These are phyloP conservation scores for Danio kyathit DNA, from an alignment of 2,797 vertebrate species.

Conservation along the genomic window DNA sequence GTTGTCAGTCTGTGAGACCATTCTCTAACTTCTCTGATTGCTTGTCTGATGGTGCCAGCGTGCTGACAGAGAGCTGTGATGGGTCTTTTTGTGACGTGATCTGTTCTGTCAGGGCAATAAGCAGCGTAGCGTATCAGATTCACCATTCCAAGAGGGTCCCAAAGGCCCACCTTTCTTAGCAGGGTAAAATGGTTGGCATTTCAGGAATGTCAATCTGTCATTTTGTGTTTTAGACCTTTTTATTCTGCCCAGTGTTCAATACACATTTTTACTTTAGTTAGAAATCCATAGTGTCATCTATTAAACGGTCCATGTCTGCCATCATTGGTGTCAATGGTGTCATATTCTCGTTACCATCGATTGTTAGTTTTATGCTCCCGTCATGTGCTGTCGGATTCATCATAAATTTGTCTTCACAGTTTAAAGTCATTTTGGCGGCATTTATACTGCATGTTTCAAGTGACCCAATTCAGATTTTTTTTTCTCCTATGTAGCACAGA, in stretches of 20 bases:
- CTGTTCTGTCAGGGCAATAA: conserved; percentile 57
- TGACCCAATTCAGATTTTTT: too few species aligned
- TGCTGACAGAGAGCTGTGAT: conserved; percentile 70
- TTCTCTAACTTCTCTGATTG: conserved; percentile 68
- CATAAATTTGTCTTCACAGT: too few species aligned
- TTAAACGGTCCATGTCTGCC: too few species aligned
- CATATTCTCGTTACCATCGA: too few species aligned
- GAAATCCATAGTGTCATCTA: neutral
- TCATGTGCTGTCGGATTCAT: too few species aligned
- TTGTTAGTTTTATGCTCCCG: too few species aligned
- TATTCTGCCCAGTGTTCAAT: neutral
- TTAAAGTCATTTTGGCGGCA: too few species aligned
- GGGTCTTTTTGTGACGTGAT: conserved; percentile 64
- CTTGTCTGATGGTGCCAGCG: conserved; percentile 57
- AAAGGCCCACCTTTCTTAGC: conserved; percentile 38
- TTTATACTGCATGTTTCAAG: too few species aligned
- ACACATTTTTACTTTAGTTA: neutral
- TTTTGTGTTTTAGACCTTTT: neutral
- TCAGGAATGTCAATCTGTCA: neutral
- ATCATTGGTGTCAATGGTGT: too few species aligned
- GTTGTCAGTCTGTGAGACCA: conserved; percentile 74
- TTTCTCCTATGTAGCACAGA: too few species aligned
- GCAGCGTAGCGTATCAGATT: conserved; percentile 43
- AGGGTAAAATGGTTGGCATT: neutral
- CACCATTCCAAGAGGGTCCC: conserved; percentile 48